Evolutionary conservation across 1,140 invertebrate genomes (phyloP).

Genomic region (Drosophila santomea): DNA sequence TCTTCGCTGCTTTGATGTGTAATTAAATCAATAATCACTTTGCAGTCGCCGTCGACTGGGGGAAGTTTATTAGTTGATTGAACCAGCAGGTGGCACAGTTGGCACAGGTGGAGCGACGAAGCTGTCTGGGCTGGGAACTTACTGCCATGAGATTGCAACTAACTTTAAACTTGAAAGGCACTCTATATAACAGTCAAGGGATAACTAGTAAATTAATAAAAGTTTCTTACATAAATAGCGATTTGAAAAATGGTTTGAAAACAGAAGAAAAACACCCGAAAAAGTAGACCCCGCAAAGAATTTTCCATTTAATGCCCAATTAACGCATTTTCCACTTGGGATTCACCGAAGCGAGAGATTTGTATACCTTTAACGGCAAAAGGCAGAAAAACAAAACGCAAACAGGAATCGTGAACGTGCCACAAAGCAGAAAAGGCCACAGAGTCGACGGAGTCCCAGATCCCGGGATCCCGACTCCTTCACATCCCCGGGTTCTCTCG

Average conservation of each 20-base stretch:
- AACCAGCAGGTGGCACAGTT: slow-evolving; percentile 43
- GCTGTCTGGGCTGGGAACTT: neutral
- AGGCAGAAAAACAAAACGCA: slow-evolving; percentile 37
- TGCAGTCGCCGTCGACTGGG: slow-evolving; percentile 35
- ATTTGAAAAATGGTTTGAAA: neutral
- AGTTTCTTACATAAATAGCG: too few relatives aligned
- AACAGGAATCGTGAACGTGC: slow-evolving; percentile 64
- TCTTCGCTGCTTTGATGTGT: slow-evolving; percentile 71
- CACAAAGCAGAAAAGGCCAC: slow-evolving; percentile 70
- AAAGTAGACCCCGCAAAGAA: slow-evolving; percentile 1
- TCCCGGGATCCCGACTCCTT: slow-evolving; percentile 1
- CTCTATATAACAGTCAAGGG: too few relatives aligned
- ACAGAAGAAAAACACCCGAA: neutral
- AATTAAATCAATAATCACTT: slow-evolving; percentile 82
- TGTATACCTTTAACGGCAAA: slow-evolving; percentile 58
- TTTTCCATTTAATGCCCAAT: slow-evolving; percentile 76
- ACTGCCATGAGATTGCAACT: neutral
- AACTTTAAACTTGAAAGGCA: neutral
- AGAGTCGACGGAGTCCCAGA: slow-evolving; percentile 29
- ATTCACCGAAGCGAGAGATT: slow-evolving; percentile 63
- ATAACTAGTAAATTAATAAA: too few relatives aligned
- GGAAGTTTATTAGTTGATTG: slow-evolving; percentile 51
- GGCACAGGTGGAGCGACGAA: slow-evolving; percentile 31
- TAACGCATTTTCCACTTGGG: slow-evolving; percentile 78
- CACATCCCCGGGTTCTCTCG: neutral